Evolutionary conservation across 2,888 invertebrate genomes (phyloP).

Genomic region (Xylocampa areola): DNA sequence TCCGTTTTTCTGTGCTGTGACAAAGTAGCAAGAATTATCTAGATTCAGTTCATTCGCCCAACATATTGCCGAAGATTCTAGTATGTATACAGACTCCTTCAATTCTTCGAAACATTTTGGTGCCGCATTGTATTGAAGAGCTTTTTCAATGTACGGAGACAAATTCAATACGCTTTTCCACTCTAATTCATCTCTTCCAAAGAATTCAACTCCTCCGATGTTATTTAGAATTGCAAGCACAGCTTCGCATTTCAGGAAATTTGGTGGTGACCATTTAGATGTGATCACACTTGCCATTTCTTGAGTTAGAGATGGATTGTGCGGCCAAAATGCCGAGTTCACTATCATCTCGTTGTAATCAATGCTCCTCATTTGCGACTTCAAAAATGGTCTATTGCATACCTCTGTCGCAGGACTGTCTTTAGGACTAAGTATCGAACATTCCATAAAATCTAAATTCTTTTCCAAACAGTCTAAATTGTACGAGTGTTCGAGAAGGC

Average conservation of each 20-base stretch:
- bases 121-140: slow-evolving; percentile 44
- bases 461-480: slow-evolving; percentile 76
- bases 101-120: slow-evolving; percentile 64
- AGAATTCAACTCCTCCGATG: slow-evolving; percentile 77
- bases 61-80: slow-evolving; percentile 73
- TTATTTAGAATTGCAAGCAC: slow-evolving; percentile 77
- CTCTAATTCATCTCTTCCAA: slow-evolving; percentile 53
- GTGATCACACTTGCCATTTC: slow-evolving; percentile 69
- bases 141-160: slow-evolving; percentile 62
- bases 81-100: slow-evolving; percentile 65
- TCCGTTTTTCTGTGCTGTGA: slow-evolving; percentile 79
- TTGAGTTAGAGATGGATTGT: slow-evolving; percentile 70
- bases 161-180: slow-evolving; percentile 71
- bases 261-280: slow-evolving; percentile 76
- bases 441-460: slow-evolving; percentile 70
- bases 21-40: slow-evolving; percentile 72
- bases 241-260: slow-evolving; percentile 63
- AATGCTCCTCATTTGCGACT: slow-evolving; percentile 67
- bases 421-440: slow-evolving; percentile 66
- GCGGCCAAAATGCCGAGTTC: slow-evolving; percentile 79
- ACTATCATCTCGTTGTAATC: slow-evolving; percentile 76
- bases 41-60: slow-evolving; percentile 70
- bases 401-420: slow-evolving; percentile 70
- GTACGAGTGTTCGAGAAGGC: slow-evolving; percentile 71
- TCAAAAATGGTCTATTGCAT: slow-evolving; percentile 65